Base-by-base conservation (phyloP, 92 coral and sea anemone genomes). In the Phymanthus crucifer region DNA sequence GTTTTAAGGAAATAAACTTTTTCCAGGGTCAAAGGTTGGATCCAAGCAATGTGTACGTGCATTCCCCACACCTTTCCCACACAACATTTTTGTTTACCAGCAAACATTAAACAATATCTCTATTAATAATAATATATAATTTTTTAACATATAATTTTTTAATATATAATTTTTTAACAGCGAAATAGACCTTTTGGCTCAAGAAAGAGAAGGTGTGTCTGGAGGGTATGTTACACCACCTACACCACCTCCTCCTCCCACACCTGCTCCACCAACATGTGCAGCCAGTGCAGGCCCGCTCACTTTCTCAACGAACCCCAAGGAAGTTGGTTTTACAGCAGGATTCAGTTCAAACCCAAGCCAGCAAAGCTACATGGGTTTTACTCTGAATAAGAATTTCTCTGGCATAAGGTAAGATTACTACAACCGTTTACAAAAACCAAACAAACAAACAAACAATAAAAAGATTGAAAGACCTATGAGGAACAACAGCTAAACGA, bases 181-280 rank as follows among this genome's bases (percentile, higher is more conserved):
- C 13, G 38, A 45, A 46, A 69, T 88, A 19, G 83, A 86, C 70
- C 78, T 93, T 40, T 47, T 93, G 75, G 84, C 93, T 13, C 87
- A 70, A 21, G 70, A 82, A 17, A 80, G 89, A 14, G 40, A 79
- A 27, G 97, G 97, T 43, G 92, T 91, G 35, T 88, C 95, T 21
- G 83, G 73, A 16, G 98, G 90, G 1, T 95, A 93, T 27, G 91
- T 94, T 23, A 26, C 80, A 37, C 90, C 89, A 13, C 94, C 92
- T 8, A 58, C 37, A 10, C 80, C 91, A 32, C 87, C 87, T n/a
- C 81, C 86, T 38, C 86, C 81, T 21, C 86, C 86, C 13, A 81
- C 88, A 19, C 85, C 91, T 26, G 56, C 74, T 64, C 89, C 89
- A 26, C 93, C 92, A 35, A 76, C 97, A 26, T 85, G 89, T 56